Conservation (phyloP, 1,140 invertebrate genomes). For the Lepidostoma basale region DNA sequence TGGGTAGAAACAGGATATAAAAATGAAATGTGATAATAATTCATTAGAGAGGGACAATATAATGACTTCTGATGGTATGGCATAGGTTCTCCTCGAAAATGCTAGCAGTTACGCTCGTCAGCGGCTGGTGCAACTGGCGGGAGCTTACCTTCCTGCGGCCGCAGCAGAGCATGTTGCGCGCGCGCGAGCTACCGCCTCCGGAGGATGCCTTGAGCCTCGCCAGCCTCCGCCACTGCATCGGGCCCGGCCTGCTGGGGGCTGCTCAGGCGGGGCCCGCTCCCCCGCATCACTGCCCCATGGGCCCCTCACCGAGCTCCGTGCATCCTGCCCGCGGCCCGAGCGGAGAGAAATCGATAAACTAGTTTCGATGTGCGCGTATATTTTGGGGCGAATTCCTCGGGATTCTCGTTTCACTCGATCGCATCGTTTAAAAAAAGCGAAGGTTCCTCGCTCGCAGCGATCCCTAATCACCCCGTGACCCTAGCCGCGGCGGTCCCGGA, state of each 20-base stretch:
- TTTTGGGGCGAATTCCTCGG: not conserved
- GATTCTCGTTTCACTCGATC: constrained; percentile 2
- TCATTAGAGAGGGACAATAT: not conserved
- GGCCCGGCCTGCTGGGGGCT: constrained; percentile 54
- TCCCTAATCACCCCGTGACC: not conserved
- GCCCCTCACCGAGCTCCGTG: constrained; percentile 32
- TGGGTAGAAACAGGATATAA: no score
- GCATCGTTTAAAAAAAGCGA: not conserved
- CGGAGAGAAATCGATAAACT: constrained; percentile 22
- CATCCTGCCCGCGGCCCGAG: constrained; percentile 11
- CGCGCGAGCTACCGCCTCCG: constrained; percentile 71
- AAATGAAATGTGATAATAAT: not conserved
- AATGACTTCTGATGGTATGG: not conserved
- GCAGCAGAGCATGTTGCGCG: constrained; percentile 85
- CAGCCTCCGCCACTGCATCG: constrained; percentile 76
- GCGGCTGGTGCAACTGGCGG: not conserved
- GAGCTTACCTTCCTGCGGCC: constrained; percentile 76
- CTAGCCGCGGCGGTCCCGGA: constrained; percentile 4
- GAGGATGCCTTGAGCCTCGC: constrained; percentile 73
- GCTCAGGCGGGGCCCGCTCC: constrained; percentile 52
- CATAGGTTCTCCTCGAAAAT: not conserved
- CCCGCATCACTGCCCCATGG: constrained; percentile 38
- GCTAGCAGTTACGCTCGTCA: not conserved
- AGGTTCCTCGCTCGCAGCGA: not conserved
- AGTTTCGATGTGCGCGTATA: not conserved